Conservation (phyloP, 2,888 invertebrate genomes). For the Eulithis prunata region DNA sequence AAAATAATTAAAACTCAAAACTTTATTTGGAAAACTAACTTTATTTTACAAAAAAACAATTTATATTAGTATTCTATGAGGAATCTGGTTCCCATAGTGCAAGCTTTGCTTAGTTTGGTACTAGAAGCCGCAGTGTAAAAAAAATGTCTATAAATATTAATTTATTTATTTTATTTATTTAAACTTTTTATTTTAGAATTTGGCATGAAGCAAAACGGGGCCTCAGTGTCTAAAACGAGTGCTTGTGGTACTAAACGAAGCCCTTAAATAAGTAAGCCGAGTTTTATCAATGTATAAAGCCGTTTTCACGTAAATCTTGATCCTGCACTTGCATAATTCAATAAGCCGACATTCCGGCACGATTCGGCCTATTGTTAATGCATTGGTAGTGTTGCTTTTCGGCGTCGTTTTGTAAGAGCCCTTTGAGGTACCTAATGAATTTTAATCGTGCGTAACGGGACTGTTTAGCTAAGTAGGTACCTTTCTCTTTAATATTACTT, state of each 20-base stretch:
- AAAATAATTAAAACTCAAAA: no score
- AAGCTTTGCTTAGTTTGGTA: no score
- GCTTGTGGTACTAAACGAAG: neutral
- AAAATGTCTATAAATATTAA: no score
- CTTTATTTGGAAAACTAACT: no score
- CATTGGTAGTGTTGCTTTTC: conserved; percentile 47
- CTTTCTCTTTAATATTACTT: neutral
- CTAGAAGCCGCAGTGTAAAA: no score
- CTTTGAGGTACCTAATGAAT: conserved; percentile 30
- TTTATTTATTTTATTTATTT: no score
- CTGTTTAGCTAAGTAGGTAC: neutral
- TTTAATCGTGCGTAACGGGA: conserved; percentile 28
- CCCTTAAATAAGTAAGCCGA: conserved; percentile 1
- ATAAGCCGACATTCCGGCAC: conserved; percentile 56
- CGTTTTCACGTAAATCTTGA: conserved; percentile 45
- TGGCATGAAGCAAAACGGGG: no score
- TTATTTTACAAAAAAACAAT: no score
- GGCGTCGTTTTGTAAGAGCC: conserved; percentile 42
- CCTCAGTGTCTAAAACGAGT: neutral
- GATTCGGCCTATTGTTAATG: conserved; percentile 50
- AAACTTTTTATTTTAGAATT: no score
- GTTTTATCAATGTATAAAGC: conserved; percentile 35
- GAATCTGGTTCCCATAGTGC: no score
- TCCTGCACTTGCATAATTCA: conserved; percentile 61
- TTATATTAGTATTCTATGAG: no score